Conservation (phyloP, 2,797 vertebrate genomes). For the Sebastes itinus region DNA sequence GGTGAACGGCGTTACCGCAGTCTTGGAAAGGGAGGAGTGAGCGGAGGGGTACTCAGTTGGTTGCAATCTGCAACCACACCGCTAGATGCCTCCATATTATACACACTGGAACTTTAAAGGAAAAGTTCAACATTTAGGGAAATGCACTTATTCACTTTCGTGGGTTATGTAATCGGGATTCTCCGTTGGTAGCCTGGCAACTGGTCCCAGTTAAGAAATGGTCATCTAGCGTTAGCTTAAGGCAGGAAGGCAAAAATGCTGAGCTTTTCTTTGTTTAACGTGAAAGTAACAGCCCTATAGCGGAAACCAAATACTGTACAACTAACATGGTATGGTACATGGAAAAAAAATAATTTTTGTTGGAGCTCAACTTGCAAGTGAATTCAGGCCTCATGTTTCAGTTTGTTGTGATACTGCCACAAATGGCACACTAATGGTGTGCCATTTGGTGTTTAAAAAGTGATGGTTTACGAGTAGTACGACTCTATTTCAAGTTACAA, state of each 20-base stretch:
- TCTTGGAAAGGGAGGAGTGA: too few species aligned
- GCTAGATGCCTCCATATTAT: too few species aligned
- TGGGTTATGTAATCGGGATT: too few species aligned
- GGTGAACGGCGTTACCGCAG: too few species aligned
- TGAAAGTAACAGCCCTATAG: too few species aligned
- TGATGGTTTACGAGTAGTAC: not conserved
- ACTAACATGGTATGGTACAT: not conserved
- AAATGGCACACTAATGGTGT: not conserved
- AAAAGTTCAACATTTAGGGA: too few species aligned
- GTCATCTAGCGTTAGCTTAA: not conserved
- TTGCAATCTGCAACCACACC: too few species aligned
- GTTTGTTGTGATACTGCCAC: accelerated
- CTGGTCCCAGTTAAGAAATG: not conserved
- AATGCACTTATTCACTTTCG: too few species aligned
- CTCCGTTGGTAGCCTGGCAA: not conserved
- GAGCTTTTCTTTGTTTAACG: too few species aligned
- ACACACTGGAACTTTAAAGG: too few species aligned
- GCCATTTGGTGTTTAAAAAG: not conserved
- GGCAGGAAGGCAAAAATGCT: not conserved
- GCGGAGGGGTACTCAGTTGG: too few species aligned
- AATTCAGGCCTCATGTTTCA: not conserved
- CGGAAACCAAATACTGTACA: not conserved
- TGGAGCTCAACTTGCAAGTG: not conserved
- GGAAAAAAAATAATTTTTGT: not conserved
- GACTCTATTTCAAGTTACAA: not conserved